Evolutionary conservation across 2,888 invertebrate species (phyloP).

Genomic region (Strigamia crassipes): DNA sequence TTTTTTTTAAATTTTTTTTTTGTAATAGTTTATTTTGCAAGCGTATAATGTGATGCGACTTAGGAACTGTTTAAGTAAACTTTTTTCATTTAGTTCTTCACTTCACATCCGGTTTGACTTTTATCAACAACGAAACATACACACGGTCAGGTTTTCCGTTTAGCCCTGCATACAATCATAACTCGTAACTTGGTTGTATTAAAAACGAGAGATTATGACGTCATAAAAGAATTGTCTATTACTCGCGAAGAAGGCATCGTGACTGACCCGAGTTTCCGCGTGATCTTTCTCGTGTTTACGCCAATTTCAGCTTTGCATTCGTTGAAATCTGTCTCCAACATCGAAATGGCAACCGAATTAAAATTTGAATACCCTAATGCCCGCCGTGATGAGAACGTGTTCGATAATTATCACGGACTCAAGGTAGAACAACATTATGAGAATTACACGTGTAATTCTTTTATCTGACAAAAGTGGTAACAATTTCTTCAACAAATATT

Average conservation of each 20-base stretch:
- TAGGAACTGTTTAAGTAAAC: too few species aligned
- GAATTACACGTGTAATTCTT: neutral
- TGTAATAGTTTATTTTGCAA: too few species aligned
- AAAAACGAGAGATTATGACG: neutral
- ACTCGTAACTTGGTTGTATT: neutral
- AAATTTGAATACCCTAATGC: neutral
- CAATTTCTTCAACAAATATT: constrained; percentile 48
- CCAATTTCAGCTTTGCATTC: neutral
- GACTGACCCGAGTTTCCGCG: neutral
- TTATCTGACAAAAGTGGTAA: too few species aligned
- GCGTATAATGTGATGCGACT: too few species aligned
- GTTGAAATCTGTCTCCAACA: neutral
- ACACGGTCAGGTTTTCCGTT: neutral
- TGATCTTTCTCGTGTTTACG: neutral
- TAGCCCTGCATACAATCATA: neutral
- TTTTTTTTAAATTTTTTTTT: too few species aligned
- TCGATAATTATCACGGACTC: constrained; percentile 13
- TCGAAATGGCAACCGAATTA: neutral
- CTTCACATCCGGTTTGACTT: too few species aligned
- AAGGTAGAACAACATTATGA: neutral
- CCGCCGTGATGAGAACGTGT: neutral
- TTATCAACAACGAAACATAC: too few species aligned
- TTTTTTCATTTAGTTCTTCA: too few species aligned
- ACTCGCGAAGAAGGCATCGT: neutral
- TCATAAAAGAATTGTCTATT: neutral